A percentile compares a stretch with the other conserved stretches of the same genome.
Conservation (phyloP, 2,113 vertebrate genomes). For the Cochlearius cochlearius region DNA sequence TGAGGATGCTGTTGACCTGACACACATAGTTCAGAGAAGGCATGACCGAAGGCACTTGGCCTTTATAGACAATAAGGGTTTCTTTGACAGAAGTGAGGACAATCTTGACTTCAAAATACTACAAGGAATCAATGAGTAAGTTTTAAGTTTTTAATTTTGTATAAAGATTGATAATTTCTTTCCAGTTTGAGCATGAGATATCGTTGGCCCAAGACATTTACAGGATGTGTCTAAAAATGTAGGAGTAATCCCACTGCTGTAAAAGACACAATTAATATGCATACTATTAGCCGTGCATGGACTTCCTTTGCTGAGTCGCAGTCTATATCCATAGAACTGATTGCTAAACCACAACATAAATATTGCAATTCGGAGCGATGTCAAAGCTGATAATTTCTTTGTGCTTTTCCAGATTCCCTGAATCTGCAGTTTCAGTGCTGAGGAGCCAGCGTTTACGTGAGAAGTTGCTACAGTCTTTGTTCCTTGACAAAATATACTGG, state of each 20-base stretch:
- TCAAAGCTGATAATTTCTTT: constrained; percentile 33
- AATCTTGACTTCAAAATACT: constrained; percentile 93
- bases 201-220: neutral
- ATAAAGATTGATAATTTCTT: neutral
- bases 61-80: constrained; percentile 89
- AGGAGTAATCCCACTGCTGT: neutral
- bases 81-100: constrained; percentile 93
- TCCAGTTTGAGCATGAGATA: neutral
- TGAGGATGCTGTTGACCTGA: constrained; percentile 74
- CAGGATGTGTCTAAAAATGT: neutral
- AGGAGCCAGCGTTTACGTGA: constrained; percentile 86
- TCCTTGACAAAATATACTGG: constrained; percentile 93
- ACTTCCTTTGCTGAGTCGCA: neutral
- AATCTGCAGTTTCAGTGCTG: constrained; percentile 85
- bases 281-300: neutral
- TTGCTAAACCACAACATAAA: constrained; percentile 7
- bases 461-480: constrained; percentile 94
- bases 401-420: constrained; percentile 83
- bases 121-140: constrained; percentile 94
- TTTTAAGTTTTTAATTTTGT: constrained; percentile 24
- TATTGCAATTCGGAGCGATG: neutral
- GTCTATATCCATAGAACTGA: neutral
- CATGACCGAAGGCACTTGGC: constrained; percentile 83
- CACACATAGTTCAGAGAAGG: constrained; percentile 81
- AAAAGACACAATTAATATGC: neutral